Conservation (phyloP, 2,113 vertebrate genomes). For the Pseudolaguvia tuberculata region DNA sequence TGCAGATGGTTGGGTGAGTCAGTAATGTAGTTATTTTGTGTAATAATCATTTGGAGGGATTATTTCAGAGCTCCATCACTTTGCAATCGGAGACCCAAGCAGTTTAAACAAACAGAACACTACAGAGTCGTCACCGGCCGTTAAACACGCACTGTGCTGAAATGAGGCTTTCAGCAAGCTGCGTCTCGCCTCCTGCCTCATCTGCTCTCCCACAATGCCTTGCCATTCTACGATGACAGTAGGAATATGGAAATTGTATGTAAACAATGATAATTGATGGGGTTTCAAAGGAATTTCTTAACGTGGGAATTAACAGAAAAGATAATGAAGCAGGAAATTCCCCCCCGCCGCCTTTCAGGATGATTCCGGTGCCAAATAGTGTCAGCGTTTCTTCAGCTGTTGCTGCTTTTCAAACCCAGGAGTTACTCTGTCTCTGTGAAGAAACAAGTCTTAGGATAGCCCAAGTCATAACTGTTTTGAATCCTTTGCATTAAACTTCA, state of each 20-base stretch:
- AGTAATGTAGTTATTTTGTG: constrained; percentile 32
- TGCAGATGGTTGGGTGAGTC: constrained; percentile 6
- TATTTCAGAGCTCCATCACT: constrained; percentile 24
- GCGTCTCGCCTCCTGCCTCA: constrained; percentile 3
- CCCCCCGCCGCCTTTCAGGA: neutral
- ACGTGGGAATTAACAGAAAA: constrained; percentile 1
- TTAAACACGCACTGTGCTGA: constrained; percentile 44
- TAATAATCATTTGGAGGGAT: constrained; percentile 26
- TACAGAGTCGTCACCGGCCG: constrained; percentile 18
- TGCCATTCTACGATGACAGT: constrained; percentile 36
- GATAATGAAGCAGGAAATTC: neutral
- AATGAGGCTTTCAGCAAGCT: constrained; percentile 32
- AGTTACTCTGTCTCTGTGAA: no score
- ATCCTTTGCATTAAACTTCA: no score
- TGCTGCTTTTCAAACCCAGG: no score
- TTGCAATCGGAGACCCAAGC: constrained; percentile 15
- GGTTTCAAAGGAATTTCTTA: neutral
- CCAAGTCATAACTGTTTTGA: no score
- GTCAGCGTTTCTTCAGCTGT: neutral
- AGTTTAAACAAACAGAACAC: constrained; percentile 33
- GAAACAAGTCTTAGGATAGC: no score
- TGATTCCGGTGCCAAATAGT: neutral
- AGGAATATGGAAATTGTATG: constrained; percentile 50
- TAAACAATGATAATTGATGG: constrained; percentile 42
- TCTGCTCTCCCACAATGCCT: constrained; percentile 31